These are phyloP conservation scores for Lepeophtheirus salmonis DNA, from an alignment of 1,140 invertebrate species.

Conservation along the genomic window DNA sequence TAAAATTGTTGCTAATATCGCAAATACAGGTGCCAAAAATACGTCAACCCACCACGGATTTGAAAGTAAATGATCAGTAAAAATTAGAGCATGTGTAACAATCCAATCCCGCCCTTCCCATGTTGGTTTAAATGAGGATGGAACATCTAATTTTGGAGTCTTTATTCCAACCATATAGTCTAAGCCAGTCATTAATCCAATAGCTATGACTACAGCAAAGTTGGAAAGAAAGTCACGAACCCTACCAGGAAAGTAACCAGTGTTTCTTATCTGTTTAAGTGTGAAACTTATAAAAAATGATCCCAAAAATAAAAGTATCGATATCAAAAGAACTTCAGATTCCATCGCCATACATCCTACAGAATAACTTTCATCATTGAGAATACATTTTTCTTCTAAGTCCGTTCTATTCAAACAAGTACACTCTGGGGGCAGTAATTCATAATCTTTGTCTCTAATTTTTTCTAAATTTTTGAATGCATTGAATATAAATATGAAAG, in stretches of 20 bases:
- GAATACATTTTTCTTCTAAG: neutral
- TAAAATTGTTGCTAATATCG: slow-evolving; percentile 27
- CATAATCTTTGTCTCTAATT: neutral
- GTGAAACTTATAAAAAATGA: slow-evolving; percentile 27
- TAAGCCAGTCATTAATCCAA: slow-evolving; percentile 28
- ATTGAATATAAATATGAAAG: slow-evolving; percentile 97
- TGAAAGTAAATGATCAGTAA: slow-evolving; percentile 21
- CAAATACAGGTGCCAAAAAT: slow-evolving; percentile 22
- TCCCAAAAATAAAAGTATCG: slow-evolving; percentile 27
- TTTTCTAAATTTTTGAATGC: slow-evolving; percentile 25
- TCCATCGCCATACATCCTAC: slow-evolving; percentile 29
- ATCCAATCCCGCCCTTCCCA: slow-evolving; percentile 26
- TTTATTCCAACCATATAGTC: slow-evolving; percentile 26
- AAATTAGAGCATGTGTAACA: slow-evolving; percentile 21
- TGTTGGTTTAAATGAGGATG: slow-evolving; percentile 24
- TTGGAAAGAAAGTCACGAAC: slow-evolving; percentile 27
- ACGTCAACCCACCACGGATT: slow-evolving; percentile 21
- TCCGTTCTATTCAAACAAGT: neutral
- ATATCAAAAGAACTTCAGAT: slow-evolving; percentile 26
- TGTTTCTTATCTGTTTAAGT: slow-evolving; percentile 23
- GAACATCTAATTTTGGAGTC: slow-evolving; percentile 30
- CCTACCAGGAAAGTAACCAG: slow-evolving; percentile 25
- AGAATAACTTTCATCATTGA: slow-evolving; percentile 20
- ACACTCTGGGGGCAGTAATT: slow-evolving; percentile 4
- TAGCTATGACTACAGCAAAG: slow-evolving; percentile 33